Evolutionary conservation across 2,113 vertebrate genomes (phyloP).

Genomic region (Dasyprocta punctata): DNA sequence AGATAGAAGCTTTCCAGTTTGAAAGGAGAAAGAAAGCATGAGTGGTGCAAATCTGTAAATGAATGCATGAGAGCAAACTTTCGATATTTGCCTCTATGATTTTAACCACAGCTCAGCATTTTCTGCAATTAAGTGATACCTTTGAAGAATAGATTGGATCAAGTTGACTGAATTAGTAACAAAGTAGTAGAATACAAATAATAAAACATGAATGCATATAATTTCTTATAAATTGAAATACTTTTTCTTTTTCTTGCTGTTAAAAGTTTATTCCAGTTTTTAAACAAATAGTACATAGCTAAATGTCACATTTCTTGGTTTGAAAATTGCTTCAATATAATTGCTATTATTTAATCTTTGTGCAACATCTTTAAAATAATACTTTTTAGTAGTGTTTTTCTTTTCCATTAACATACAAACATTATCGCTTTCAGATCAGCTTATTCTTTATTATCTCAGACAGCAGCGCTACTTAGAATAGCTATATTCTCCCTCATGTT

Average conservation of each 20-base stretch:
- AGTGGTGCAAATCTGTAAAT: conserved; percentile 78
- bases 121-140: conserved; percentile 32
- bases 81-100: conserved; percentile 27
- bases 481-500: neutral
- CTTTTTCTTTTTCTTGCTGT: neutral
- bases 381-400: neutral
- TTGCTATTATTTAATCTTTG: neutral
- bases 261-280: neutral
- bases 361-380: neutral
- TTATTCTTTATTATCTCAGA: neutral
- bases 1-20: conserved; percentile 82
- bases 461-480: neutral
- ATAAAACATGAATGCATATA: neutral
- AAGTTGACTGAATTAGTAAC: neutral
- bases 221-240: conserved; percentile 45
- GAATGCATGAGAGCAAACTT: conserved; percentile 66
- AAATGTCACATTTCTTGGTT: neutral
- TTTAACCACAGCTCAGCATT: conserved; percentile 66
- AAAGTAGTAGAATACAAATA: neutral
- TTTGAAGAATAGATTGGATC: neutral
- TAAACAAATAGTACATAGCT: neutral
- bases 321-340: neutral
- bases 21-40: conserved; percentile 82
- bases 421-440: neutral
- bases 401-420: neutral